Evolutionary conservation across 2,888 invertebrate species (phyloP), one percentile per base, ranked within the genome.

Genomic region (Amiota communis): DNA sequence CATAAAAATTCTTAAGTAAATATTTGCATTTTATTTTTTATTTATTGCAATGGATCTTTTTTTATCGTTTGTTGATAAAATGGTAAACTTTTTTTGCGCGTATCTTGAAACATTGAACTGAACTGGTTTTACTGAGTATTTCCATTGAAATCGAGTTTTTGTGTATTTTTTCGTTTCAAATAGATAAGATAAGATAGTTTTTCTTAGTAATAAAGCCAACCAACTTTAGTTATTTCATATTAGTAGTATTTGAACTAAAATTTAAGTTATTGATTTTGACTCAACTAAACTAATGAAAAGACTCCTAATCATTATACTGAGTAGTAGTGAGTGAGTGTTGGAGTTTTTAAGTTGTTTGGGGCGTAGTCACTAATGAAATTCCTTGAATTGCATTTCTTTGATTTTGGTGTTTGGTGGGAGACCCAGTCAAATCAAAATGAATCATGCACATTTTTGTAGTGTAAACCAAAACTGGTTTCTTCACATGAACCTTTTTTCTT

Each of bases 1-100:
- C 17, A 47, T 8, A 65, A 48, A 65, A 12, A 47, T 23, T 15
- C 53, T 61, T 71, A 9, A 9, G 9, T 9, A 59, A 59, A 59
- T 15, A 13, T 68, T 67, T 67, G 53, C 17, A 49, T 53, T 51
- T 48, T 56, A 72, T 63, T 17, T 72, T 51, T 69, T 56, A 13
- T 70, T 72, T 71, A 36, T 71, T 69, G 13, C 56, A 56, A 65
- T 49, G 23, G 46, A 64, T 63, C 17, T 64, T 47, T 57, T 69
- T 75, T 79, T 81, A 80, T 81, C 77, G 78, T 71, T 72, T 36
- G 36, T 65, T 68, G 72, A 67, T 72, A 72, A 78, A 72, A 48
- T 49, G 72, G 59, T 20, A 73, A 78, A 61, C 74, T 77, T 47
- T 9, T 49, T 46, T 63, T 56, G 17, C 36, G 36, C 36, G 20